Percentiles rank a stretch among this genome's conserved stretches.
phyloP scores from a whole-genome alignment of 2,888 invertebrate genomes.

The Stenoptilia bipunctidactyla region DNA sequence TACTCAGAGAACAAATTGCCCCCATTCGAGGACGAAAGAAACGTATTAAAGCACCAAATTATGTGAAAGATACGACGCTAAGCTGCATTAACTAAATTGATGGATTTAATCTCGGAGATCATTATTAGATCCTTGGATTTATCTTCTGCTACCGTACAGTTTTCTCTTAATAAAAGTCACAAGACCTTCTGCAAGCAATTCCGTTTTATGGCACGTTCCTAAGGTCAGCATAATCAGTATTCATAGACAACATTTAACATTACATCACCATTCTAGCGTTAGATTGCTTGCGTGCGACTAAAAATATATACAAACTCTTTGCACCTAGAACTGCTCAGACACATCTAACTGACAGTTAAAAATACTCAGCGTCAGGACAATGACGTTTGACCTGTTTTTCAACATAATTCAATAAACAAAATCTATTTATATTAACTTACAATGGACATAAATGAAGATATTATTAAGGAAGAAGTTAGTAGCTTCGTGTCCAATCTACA shows the following conservation, averaged over 20 bases:
- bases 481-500: constrained; percentile 45
- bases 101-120: constrained; percentile 1
- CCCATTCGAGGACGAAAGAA: background rate
- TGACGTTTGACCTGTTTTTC: constrained; percentile 51
- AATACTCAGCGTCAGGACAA: constrained; percentile 48
- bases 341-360: constrained; percentile 33
- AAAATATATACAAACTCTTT: constrained; percentile 41
- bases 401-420: constrained; percentile 19
- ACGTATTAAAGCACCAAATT: background rate
- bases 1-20: constrained; percentile 2
- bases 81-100: constrained; percentile 1
- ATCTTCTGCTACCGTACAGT: background rate
- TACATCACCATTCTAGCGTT: background rate
- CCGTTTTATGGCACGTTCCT: too few relatives aligned
- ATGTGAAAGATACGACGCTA: constrained; percentile 1
- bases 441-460: constrained; percentile 57
- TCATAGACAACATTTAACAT: background rate
- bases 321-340: constrained; percentile 44
- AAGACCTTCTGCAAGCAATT: too few relatives aligned
- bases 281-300: constrained; percentile 15
- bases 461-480: constrained; percentile 47
- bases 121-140: too few relatives aligned
- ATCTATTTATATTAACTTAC: constrained; percentile 23
- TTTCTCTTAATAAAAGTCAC: too few relatives aligned
- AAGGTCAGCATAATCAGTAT: too few relatives aligned